Percentiles rank a stretch among this genome's conserved stretches.
phyloP scores from a whole-genome alignment of 1,140 invertebrate genomes.

The Drosophila equinoxialis region DNA sequence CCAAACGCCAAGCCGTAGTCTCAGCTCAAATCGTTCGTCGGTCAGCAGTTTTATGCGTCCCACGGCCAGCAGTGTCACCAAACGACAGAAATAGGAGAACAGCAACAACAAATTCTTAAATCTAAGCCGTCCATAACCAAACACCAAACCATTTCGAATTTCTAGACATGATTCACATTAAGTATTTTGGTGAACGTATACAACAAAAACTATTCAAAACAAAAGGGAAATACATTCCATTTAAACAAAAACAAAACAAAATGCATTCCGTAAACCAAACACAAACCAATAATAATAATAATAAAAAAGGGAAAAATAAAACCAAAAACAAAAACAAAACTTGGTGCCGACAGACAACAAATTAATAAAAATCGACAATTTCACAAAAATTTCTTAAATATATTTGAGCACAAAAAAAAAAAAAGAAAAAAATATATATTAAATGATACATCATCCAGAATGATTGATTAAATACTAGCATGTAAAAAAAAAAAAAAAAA shows the following conservation, averaged over 20 bases:
- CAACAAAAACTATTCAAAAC: conserved; percentile 11
- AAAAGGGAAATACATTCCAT: conserved; percentile 47
- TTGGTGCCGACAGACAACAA: conserved; percentile 16
- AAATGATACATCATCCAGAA: neutral
- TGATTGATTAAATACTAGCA: conserved; percentile 52
- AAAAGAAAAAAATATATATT: conserved; percentile 44
- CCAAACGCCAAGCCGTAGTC: conserved; percentile 31
- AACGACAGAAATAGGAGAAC: conserved; percentile 82
- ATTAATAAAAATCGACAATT: conserved; percentile 37
- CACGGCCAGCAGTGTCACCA: conserved; percentile 82
- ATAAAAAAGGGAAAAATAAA: conserved; percentile 28
- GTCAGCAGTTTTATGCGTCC: conserved; percentile 85
- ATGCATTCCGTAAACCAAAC: conserved; percentile 20
- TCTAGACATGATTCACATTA: conserved; percentile 63
- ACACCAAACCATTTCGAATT: conserved; percentile 66
- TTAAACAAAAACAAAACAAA: conserved; percentile 25
- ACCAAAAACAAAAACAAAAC: conserved; percentile 1
- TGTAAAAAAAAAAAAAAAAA: conserved; percentile 19
- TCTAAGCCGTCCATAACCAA: conserved; percentile 68
- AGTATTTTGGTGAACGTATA: conserved; percentile 57
- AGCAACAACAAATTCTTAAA: conserved; percentile 28
- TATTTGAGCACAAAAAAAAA: conserved; percentile 61
- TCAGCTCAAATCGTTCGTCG: conserved; percentile 62
- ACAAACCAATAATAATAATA: conserved; percentile 21
- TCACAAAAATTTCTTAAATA: conserved; percentile 59